Percentiles rank a stretch among this genome's conserved stretches.
These are phyloP conservation scores for Dermatemys mawii DNA, from an alignment of 2,113 vertebrate genomes.

Conservation along the genomic window DNA sequence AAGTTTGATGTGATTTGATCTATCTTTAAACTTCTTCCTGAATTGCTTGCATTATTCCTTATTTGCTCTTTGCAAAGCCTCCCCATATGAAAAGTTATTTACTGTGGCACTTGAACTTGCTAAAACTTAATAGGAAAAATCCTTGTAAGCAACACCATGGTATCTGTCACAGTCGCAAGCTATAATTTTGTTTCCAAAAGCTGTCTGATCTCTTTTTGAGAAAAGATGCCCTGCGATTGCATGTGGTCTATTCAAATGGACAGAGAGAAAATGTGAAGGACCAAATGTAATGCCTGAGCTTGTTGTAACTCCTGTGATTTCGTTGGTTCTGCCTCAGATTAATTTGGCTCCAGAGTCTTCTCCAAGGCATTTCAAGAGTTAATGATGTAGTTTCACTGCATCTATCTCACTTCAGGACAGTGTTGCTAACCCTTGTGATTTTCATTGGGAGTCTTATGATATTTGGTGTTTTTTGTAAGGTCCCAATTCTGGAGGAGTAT, in stretches of 20 bases:
- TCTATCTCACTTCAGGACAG: neutral
- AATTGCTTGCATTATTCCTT: slow-evolving; percentile 71
- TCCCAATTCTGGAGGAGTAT: neutral
- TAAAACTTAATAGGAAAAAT: slow-evolving; percentile 80
- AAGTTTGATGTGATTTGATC: slow-evolving; percentile 69
- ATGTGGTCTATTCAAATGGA: slow-evolving; percentile 39
- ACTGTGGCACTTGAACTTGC: slow-evolving; percentile 67
- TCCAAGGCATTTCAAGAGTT: slow-evolving; percentile 19
- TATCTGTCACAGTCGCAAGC: slow-evolving; percentile 76
- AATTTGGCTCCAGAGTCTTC: neutral
- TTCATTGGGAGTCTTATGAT: slow-evolving; percentile 13
- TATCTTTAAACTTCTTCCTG: slow-evolving; percentile 64
- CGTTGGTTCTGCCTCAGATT: slow-evolving; percentile 4
- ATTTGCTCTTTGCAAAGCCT: slow-evolving; percentile 74
- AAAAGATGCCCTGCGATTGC: slow-evolving; percentile 64
- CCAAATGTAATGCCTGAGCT: neutral
- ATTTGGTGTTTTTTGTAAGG: neutral
- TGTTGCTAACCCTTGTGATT: slow-evolving; percentile 29
- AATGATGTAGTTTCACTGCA: neutral
- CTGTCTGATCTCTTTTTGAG: slow-evolving; percentile 43
- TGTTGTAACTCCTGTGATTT: neutral
- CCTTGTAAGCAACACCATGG: slow-evolving; percentile 69
- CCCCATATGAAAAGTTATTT: slow-evolving; percentile 78
- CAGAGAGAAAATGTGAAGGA: neutral
- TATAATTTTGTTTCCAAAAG: slow-evolving; percentile 80